Evolutionary conservation across 2,797 vertebrate genomes (phyloP).

Genomic region (Rallus crepitans): DNA sequence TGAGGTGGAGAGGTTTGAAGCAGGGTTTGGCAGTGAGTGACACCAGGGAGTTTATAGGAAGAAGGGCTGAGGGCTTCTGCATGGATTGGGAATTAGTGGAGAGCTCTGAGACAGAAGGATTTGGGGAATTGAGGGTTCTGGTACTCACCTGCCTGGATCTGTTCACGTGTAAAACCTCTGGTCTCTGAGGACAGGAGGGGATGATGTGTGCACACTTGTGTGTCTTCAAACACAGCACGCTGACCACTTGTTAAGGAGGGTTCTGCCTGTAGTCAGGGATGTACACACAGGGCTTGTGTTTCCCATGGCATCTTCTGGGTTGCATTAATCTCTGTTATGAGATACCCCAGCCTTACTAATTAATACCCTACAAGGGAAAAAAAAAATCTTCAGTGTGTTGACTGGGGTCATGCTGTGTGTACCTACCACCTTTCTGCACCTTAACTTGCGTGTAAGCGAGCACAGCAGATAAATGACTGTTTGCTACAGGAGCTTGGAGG

Average conservation of each 20-base stretch:
- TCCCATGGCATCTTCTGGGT: background rate
- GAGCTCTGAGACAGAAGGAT: background rate
- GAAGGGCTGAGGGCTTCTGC: background rate
- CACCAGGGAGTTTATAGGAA: background rate
- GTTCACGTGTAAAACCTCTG: background rate
- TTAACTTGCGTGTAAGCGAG: background rate
- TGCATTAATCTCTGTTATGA: background rate
- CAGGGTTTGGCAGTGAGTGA: background rate
- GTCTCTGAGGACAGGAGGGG: background rate
- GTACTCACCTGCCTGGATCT: background rate
- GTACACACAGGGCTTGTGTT: background rate
- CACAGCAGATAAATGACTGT: background rate
- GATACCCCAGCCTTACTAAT: background rate
- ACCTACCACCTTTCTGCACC: background rate
- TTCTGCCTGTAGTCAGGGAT: background rate
- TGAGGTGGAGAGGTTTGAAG: background rate
- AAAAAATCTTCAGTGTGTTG: rapidly evolving
- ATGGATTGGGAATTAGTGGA: background rate
- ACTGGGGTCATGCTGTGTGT: background rate
- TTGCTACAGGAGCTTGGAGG: background rate
- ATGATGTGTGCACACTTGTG: background rate
- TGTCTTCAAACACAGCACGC: background rate
- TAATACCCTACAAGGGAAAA: background rate
- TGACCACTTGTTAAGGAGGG: background rate
- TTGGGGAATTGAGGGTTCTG: background rate